These are phyloP conservation scores for Noctua fimbriata DNA, from an alignment of 2,888 invertebrate species.

Conservation along the genomic window DNA sequence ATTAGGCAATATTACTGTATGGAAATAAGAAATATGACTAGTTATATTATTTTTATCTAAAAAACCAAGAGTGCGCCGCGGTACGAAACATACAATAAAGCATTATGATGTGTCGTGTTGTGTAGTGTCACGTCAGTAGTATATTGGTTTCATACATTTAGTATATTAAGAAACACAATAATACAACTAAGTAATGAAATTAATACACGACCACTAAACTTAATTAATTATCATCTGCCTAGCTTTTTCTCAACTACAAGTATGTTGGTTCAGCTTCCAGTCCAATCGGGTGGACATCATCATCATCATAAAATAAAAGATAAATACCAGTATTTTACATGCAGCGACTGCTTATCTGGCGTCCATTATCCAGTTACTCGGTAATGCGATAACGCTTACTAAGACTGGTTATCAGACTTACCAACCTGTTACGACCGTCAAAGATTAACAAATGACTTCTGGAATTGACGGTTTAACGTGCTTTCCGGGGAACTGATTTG, in stretches of 20 bases:
- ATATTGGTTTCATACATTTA: no score
- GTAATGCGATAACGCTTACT: neutral
- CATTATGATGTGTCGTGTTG: no score
- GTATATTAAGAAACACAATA: no score
- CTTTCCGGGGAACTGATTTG: neutral
- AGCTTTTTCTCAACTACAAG: neutral
- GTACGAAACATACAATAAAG: no score
- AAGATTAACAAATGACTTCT: neutral
- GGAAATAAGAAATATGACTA: no score
- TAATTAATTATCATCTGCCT: no score
- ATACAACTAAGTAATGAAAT: no score
- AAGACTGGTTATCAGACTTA: neutral
- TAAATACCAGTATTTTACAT: neutral
- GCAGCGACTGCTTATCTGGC: neutral
- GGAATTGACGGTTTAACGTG: neutral
- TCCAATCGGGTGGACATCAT: neutral
- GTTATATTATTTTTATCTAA: no score
- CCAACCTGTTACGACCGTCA: neutral
- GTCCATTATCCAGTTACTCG: neutral
- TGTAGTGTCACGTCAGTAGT: no score
- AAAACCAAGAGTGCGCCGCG: no score
- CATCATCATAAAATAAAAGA: neutral
- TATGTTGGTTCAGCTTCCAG: neutral
- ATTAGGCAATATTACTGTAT: no score
- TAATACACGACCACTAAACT: no score